Conservation (phyloP, 2,797 vertebrate genomes). For the Phrynocephalus guinanensis region DNA sequence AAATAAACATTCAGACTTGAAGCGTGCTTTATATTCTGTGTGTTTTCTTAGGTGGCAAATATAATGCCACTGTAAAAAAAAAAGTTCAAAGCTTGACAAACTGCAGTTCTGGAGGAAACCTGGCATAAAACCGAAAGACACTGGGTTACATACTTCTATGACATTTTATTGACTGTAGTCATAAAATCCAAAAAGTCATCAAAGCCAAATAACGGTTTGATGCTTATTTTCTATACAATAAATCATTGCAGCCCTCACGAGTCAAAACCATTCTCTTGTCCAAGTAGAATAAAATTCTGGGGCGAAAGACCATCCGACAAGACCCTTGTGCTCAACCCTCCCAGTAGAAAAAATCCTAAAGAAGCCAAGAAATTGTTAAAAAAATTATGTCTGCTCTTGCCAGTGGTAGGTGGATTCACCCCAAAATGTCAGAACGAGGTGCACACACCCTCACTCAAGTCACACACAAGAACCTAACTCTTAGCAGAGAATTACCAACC, state of each 20-base stretch:
- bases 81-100: background rate
- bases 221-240: background rate
- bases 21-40: background rate
- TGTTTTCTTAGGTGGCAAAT: fast-evolving
- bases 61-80: background rate
- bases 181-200: slow-evolving; percentile 50
- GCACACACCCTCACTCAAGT: too few relatives aligned
- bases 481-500: too few relatives aligned
- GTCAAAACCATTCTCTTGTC: slow-evolving; percentile 19
- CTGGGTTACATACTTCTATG: slow-evolving; percentile 41
- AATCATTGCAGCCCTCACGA: slow-evolving; percentile 7
- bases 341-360: background rate
- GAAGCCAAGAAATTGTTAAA: background rate
- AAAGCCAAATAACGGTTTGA: slow-evolving; percentile 48
- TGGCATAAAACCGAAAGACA: background rate
- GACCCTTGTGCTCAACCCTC: background rate
- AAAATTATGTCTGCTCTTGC: background rate
- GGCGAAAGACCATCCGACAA: background rate
- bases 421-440: too few relatives aligned
- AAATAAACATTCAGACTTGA: fast-evolving
- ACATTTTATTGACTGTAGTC: slow-evolving; percentile 45
- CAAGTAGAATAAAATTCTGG: background rate
- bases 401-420: too few relatives aligned
- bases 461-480: too few relatives aligned
- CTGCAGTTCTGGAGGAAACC: fast-evolving